Base-by-base conservation (phyloP, 2,797 vertebrate genomes). In the Argya squamiceps region DNA sequence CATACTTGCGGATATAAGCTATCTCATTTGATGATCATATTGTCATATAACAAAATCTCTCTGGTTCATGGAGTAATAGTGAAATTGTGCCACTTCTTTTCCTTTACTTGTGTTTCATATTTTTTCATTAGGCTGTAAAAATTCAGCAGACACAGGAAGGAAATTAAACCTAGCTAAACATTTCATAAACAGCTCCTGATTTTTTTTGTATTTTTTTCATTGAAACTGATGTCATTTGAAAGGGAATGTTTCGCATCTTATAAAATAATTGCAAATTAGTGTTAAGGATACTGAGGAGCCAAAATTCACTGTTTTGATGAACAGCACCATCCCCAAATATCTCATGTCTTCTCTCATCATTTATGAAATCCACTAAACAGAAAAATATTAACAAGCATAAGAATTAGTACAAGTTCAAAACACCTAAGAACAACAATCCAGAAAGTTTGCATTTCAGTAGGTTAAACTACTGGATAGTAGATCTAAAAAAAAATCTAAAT, bases 51-150 rank as follows among this genome's bases (percentile, higher is more conserved):
- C 39, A 60, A 46, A 91, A 74, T 43, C 46, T 84, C 17, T 67
- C 37, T 60, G 59, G 16, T 79, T 87, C 47, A 77, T 83, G 47
- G 67, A 77, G 17, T 86, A 78, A 55, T 73, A 14, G 20, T 63
- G 36, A 70, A 46, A 92, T 17, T 69, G 14, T 12, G 14, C 79
- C 56, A 36, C 69, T 67, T 49, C 21, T 91, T 95, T 86, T 92
- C 43, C 52, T 78, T 89, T 80, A n/a, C 36, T 96, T 69, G 47
- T 81, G 37, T 96, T 91, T 81, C 77, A 44, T 91, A 80, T 65
- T 96, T 94, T 82, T 95, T 81, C 83, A 78, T 91, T 92, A 53
- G 17, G 16, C 58, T 60, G 8, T 91, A 96, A 95, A 95, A 94
- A 60, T 52, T 91, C 34, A 89, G 19, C 69, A 79, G 75, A 26